Evolutionary conservation across 2,888 invertebrate genomes (phyloP), one percentile per base, ranked within the genome.

Genomic region (Sycophila texana): DNA sequence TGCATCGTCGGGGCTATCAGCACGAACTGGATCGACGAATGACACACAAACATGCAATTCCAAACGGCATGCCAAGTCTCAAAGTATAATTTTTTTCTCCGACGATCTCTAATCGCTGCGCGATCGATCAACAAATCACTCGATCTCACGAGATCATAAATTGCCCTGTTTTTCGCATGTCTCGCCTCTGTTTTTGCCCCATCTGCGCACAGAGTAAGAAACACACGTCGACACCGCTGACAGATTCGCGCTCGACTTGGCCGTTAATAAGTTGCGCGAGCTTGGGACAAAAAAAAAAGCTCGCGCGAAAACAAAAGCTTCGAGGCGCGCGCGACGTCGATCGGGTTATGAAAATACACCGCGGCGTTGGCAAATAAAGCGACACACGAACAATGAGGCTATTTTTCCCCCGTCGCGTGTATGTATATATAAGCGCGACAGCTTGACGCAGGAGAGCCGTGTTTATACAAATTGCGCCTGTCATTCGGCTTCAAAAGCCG

Each of bases 391-490:
- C 78, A 78, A 81, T 78, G 75, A 63, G 51, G 75, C 71, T 72
- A 78, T 78, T 75, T 81, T 81, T 81, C 74, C 75, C 39, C 53
- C 18, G n/a, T 67, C 13, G n/a, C 51, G 18, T 22, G 57, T 49
- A 7, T 47, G 39, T 10, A 10, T 10, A 10, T 10, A 10, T 1
- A 20, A 39, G 47, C 3, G 26, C 68, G 79, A 79, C 74, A 78
- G 73, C 70, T 61, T 73, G 72, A 72, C 61, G 73, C 67, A 55
- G 47, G 65, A 66, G 63, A 30, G 22, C 49, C 30, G 61, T 67
- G 72, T 74, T n/a, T 72, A 70, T 74, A 81, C 78, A 81, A 81
- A 81, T 81, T 78, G 57, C 74, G 57, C 66, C 81, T 78, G 74
- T 81, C 81, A 81, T 53, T 74, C 70, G 39, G 26, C 26, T 60